Conservation (phyloP, 2,797 vertebrate genomes). For the Sternarchorhynchus goeldii region DNA sequence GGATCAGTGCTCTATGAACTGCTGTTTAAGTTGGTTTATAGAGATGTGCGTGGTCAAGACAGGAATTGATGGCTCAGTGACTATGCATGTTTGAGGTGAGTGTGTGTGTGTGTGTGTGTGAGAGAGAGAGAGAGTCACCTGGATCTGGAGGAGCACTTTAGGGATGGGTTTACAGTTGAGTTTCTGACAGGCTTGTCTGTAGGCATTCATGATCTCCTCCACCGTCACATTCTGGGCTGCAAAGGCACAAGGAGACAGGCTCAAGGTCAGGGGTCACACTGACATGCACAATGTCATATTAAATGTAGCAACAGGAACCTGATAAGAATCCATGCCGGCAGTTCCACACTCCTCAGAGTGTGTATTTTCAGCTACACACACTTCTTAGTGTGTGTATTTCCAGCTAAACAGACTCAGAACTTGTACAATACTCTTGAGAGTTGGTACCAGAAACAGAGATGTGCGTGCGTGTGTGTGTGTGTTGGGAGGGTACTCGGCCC, state of each 20-base stretch:
- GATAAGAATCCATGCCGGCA: too few relatives aligned
- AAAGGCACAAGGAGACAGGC: slow-evolving; percentile 47
- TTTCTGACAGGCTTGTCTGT: slow-evolving; percentile 92
- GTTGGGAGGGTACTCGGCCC: too few relatives aligned
- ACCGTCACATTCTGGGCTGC: slow-evolving; percentile 93
- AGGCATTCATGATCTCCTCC: slow-evolving; percentile 86
- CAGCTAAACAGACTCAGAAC: too few relatives aligned
- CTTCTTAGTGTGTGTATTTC: too few relatives aligned
- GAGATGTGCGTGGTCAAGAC: slow-evolving; percentile 5
- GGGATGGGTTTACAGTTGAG: slow-evolving; percentile 91
- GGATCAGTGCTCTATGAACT: neutral
- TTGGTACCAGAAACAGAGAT: too few relatives aligned
- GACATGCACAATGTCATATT: neutral
- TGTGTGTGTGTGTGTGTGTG: slow-evolving; percentile 1
- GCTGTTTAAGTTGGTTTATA: neutral
- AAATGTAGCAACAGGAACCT: too few relatives aligned
- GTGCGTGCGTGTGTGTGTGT: too few relatives aligned
- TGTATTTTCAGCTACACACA: too few relatives aligned
- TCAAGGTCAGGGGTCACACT: slow-evolving; percentile 45
- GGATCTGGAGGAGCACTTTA: slow-evolving; percentile 91
- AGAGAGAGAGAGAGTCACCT: slow-evolving; percentile 72
- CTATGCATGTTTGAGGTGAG: neutral
- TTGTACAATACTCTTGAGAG: too few relatives aligned
- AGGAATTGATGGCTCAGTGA: slow-evolving; percentile 1
- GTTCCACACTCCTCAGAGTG: too few relatives aligned